Percentiles rank a stretch among this genome's conserved stretches.
phyloP scores from a whole-genome alignment of 2,113 vertebrate genomes.

The Neoarius graeffei region DNA sequence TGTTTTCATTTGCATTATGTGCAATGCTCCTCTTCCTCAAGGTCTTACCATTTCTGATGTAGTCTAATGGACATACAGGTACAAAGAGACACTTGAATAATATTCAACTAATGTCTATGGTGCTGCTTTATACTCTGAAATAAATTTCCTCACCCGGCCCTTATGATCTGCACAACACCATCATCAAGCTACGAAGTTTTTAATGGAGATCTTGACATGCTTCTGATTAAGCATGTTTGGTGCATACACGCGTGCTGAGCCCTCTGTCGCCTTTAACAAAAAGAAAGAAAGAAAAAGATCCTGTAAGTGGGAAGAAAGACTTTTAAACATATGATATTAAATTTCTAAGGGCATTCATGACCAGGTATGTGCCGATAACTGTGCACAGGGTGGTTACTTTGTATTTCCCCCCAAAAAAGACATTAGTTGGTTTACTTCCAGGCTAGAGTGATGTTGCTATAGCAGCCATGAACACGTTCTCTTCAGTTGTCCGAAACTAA shows the following conservation, averaged over 20 bases:
- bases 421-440: constrained; percentile 7
- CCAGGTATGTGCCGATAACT: constrained; percentile 33
- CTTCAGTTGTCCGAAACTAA: neutral
- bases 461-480: neutral
- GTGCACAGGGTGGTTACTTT: constrained; percentile 9
- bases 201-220: constrained; percentile 64
- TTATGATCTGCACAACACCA: constrained; percentile 65
- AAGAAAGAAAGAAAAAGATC: neutral
- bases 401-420: neutral
- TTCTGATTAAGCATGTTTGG: constrained; percentile 37
- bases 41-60: constrained; percentile 66
- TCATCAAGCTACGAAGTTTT: constrained; percentile 73
- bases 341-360: constrained; percentile 28
- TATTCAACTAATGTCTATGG: constrained; percentile 78
- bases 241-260: constrained; percentile 31
- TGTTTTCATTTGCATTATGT: constrained; percentile 49
- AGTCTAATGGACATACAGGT: constrained; percentile 72
- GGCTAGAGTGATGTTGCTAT: neutral
- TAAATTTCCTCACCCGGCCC: constrained; percentile 71
- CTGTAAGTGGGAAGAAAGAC: constrained; percentile 7
- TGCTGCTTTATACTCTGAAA: constrained; percentile 82
- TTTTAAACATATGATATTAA: neutral
- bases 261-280: constrained; percentile 34
- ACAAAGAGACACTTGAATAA: constrained; percentile 78
- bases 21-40: constrained; percentile 56